Conservation (phyloP, 2,888 invertebrate genomes). For the Charanyca ferruginea region DNA sequence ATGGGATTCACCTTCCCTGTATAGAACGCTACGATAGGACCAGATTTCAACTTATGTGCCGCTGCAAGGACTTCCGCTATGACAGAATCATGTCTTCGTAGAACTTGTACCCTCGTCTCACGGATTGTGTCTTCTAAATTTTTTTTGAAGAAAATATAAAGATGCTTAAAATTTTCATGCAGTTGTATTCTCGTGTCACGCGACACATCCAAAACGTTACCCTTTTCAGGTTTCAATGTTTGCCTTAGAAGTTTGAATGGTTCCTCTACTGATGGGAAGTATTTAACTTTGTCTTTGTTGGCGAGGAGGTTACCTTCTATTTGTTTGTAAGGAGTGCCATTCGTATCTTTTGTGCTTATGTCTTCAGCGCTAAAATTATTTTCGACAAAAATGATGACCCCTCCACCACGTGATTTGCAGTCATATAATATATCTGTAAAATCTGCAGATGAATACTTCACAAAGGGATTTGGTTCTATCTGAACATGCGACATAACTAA, state of each 20-base stretch:
- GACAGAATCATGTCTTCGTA: slow-evolving; percentile 77
- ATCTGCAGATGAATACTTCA: slow-evolving; percentile 58
- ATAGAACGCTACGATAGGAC: slow-evolving; percentile 77
- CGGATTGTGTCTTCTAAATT: slow-evolving; percentile 48
- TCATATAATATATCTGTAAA: slow-evolving; percentile 74
- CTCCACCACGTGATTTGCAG: slow-evolving; percentile 62
- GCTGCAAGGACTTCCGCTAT: slow-evolving; percentile 73
- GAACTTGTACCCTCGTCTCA: slow-evolving; percentile 64
- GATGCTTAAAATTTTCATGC: slow-evolving; percentile 69
- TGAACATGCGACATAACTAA: slow-evolving; percentile 61
- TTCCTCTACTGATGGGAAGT: slow-evolving; percentile 74
- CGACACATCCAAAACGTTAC: slow-evolving; percentile 70
- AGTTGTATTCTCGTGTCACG: slow-evolving; percentile 63
- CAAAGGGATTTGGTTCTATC: slow-evolving; percentile 74
- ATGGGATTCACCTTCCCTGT: slow-evolving; percentile 80
- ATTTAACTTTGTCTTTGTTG: slow-evolving; percentile 73
- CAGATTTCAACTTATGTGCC: slow-evolving; percentile 63
- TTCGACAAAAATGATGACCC: slow-evolving; percentile 78
- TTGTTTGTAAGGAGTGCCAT: slow-evolving; percentile 74
- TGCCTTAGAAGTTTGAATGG: slow-evolving; percentile 72
- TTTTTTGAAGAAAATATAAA: slow-evolving; percentile 77
- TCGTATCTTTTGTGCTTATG: slow-evolving; percentile 71
- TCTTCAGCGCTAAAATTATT: slow-evolving; percentile 78
- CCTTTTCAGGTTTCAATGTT: slow-evolving; percentile 63
- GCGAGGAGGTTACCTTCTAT: slow-evolving; percentile 67